These are phyloP conservation scores for Drosophila willistoni DNA, from an alignment of 1,140 invertebrate species.

Conservation along the genomic window DNA sequence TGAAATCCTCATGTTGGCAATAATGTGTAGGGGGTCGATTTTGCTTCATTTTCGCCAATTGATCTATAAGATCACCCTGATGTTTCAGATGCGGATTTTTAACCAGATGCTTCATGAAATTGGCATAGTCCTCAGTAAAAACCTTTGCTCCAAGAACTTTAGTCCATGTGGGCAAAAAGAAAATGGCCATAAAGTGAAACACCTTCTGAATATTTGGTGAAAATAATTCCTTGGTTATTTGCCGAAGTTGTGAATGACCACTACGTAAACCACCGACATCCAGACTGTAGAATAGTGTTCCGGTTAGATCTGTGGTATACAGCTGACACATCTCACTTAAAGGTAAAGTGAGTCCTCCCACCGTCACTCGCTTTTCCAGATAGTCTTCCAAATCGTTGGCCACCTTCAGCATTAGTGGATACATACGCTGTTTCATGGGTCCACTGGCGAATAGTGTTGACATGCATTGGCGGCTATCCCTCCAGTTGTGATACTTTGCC, in stretches of 20 bases:
- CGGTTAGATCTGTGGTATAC: slow-evolving; percentile 86
- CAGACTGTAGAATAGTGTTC: slow-evolving; percentile 85
- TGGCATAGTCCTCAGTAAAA: slow-evolving; percentile 50
- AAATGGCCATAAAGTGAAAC: slow-evolving; percentile 75
- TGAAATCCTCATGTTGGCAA: slow-evolving; percentile 85
- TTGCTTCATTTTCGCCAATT: slow-evolving; percentile 83
- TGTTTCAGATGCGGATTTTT: not conserved
- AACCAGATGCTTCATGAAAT: slow-evolving; percentile 71
- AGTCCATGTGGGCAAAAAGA: slow-evolving; percentile 82
- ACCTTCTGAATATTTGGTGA: slow-evolving; percentile 51
- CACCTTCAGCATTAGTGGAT: slow-evolving; percentile 72
- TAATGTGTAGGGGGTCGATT: slow-evolving; percentile 45
- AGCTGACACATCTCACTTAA: slow-evolving; percentile 72
- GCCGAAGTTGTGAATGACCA: slow-evolving; percentile 81
- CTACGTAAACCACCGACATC: slow-evolving; percentile 84
- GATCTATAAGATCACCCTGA: slow-evolving; percentile 83
- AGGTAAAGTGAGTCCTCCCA: slow-evolving; percentile 25
- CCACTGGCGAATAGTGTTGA: slow-evolving; percentile 85
- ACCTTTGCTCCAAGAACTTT: slow-evolving; percentile 58
- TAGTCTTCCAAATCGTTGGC: slow-evolving; percentile 55
- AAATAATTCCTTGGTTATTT: slow-evolving; percentile 83
- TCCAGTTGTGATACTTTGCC: slow-evolving; percentile 83
- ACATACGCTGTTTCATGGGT: slow-evolving; percentile 85
- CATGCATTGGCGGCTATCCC: slow-evolving; percentile 84
- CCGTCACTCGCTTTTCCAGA: slow-evolving; percentile 29